A percentile compares a stretch with the other conserved stretches of the same genome.
Conservation (phyloP, 2,113 vertebrate genomes). For the Ammodramus savannarum region DNA sequence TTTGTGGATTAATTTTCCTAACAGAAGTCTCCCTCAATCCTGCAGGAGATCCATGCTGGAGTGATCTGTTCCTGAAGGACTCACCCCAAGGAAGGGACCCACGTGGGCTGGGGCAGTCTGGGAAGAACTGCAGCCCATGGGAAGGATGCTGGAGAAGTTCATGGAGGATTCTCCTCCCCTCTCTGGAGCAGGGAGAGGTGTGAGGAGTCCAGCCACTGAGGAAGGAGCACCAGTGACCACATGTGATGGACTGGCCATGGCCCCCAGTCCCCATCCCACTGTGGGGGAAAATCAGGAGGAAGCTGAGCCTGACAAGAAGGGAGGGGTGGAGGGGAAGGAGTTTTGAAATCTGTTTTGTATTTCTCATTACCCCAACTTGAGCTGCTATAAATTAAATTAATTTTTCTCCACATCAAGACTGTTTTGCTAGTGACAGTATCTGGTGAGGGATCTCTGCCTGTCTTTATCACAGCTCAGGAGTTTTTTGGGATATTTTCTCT, state of each 20-base stretch:
- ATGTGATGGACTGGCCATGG: background rate
- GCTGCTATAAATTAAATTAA: background rate
- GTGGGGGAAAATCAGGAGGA: background rate
- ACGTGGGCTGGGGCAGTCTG: fast-evolving
- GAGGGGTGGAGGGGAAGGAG: background rate
- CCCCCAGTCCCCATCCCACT: background rate
- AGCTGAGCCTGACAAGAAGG: background rate
- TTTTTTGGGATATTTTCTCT: background rate
- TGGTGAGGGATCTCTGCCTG: background rate
- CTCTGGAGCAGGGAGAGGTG: background rate
- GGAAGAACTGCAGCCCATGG: background rate
- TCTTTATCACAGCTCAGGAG: background rate
- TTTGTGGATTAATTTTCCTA: too few species aligned
- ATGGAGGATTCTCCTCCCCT: background rate
- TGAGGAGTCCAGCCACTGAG: background rate
- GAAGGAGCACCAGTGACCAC: background rate
- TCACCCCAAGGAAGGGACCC: background rate
- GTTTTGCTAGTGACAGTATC: background rate
- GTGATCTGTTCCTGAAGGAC: background rate
- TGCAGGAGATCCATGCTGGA: fast-evolving
- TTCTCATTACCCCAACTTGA: background rate
- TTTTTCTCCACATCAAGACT: background rate
- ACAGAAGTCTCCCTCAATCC: background rate
- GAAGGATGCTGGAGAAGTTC: background rate
- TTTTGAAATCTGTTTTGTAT: background rate